These are phyloP conservation scores for Idris sp. DNA, from an alignment of 1,140 invertebrate genomes.

Conservation along the genomic window DNA sequence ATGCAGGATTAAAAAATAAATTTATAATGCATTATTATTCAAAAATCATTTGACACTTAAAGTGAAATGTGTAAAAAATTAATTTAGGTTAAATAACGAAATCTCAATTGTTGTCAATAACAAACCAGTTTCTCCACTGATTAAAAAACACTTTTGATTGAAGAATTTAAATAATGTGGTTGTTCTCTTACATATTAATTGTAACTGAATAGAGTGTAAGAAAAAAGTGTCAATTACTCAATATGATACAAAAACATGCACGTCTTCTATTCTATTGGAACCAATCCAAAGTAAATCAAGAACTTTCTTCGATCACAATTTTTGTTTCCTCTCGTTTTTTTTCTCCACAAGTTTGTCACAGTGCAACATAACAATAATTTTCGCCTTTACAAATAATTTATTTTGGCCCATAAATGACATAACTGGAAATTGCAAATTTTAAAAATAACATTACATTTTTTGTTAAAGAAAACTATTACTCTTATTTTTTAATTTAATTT, in stretches of 20 bases:
- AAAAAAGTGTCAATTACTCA: slow-evolving; percentile 43
- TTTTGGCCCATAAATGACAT: slow-evolving; percentile 25
- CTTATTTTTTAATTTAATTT: too few relatives aligned
- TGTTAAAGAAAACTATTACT: too few relatives aligned
- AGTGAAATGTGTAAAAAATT: too few relatives aligned
- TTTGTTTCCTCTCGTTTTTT: slow-evolving; percentile 46
- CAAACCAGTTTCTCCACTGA: slow-evolving; percentile 15
- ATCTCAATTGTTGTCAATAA: background rate
- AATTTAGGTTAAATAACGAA: too few relatives aligned
- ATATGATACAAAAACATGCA: slow-evolving; percentile 33
- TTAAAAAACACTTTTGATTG: slow-evolving; percentile 29
- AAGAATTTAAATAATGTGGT: slow-evolving; percentile 20
- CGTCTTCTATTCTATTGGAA: slow-evolving; percentile 46
- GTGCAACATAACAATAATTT: slow-evolving; percentile 35
- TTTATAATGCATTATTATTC: too few relatives aligned
- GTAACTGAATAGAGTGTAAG: slow-evolving; percentile 39
- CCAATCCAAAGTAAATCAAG: slow-evolving; percentile 24
- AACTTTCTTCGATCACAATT: slow-evolving; percentile 43
- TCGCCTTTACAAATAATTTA: slow-evolving; percentile 27
- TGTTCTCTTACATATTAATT: slow-evolving; percentile 42
- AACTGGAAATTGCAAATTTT: background rate
- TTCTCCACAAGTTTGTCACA: slow-evolving; percentile 32
- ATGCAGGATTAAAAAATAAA: too few relatives aligned
- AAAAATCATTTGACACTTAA: too few relatives aligned
- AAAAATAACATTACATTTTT: too few relatives aligned